Base-by-base conservation (phyloP, 2,888 invertebrate genomes). In the Odiellus spinosus region DNA sequence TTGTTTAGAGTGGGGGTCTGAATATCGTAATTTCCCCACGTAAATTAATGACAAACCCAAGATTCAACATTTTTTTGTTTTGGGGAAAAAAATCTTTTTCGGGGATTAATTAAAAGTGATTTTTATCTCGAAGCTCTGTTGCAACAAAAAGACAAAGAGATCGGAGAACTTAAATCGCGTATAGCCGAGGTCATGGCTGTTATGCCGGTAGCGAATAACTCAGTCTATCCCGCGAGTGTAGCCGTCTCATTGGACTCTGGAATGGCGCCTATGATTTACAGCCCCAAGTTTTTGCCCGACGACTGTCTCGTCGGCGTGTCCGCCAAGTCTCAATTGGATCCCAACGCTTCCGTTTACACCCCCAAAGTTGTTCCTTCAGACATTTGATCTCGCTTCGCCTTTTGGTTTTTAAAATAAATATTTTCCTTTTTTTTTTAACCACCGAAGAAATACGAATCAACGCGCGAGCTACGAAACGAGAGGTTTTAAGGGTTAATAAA, bases 151-250 rank as follows among this genome's bases (percentile, higher is more conserved):
- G 90, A 91, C 60, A 83, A 84, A 62, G 90, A 91, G 69, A 80
- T 93, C 57, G 82, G 82, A 58, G 85, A 87, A 64, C 73, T 93
- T 58, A 90, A 90, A 66, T 76, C 79, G 50, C 83, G 84, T 71
- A 80, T 86, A 65, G 88, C 88, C 52, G 91, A 93, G 71, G 80
- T 91, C 64, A 71, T 93, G 67, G 91, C 91, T 20, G 84, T 91
- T 54, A 84, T 88, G 83, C 84, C 85, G 43, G 15, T 18, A 4
- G 8, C 38, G 15, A 17, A 15, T 15, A 18, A 15, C 15, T 53
- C 55, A 44, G 48, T 52, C 38, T 50, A 26, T 26, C 38, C 38
- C 8, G 2, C 38, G 15, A 17, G 15, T 15, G 38, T 18, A 14
- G 53, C 55, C 46, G 48, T 52, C 38, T 50, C 46, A 35, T 40